Percentiles rank a stretch among this genome's conserved stretches.
Conservation (phyloP, 2,888 invertebrate species). For the Drosophila macrospina region DNA sequence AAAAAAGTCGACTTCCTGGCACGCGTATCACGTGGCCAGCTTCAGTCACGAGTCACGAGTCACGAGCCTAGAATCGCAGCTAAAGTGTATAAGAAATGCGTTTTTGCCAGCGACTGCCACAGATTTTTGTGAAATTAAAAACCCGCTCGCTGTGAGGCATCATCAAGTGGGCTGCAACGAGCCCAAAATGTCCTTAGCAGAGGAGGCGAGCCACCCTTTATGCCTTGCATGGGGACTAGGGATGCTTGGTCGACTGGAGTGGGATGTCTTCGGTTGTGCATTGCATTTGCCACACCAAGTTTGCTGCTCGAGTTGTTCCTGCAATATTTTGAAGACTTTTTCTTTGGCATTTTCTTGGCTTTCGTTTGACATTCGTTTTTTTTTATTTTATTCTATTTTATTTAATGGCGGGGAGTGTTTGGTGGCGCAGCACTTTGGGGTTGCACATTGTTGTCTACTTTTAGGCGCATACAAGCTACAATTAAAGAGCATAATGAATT, state of each 20-base stretch:
- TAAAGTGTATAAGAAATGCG: constrained; percentile 61
- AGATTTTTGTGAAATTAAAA: constrained; percentile 59
- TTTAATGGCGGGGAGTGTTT: constrained; percentile 64
- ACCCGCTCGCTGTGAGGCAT: constrained; percentile 39
- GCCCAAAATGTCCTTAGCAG: constrained; percentile 55
- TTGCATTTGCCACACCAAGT: constrained; percentile 69
- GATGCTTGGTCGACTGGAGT: constrained; percentile 47
- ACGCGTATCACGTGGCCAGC: constrained; percentile 30
- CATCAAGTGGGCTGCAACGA: constrained; percentile 68
- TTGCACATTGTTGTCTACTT: constrained; percentile 61
- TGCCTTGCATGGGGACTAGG: no score
- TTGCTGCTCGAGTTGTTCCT: constrained; percentile 61
- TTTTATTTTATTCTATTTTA: no score
- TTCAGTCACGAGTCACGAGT: constrained; percentile 3
- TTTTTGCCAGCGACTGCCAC: constrained; percentile 46
- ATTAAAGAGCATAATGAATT: constrained; percentile 65
- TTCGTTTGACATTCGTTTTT: constrained; percentile 14
- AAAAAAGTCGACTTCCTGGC: no score
- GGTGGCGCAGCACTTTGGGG: constrained; percentile 60
- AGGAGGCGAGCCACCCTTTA: constrained; percentile 54
- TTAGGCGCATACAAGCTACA: constrained; percentile 56
- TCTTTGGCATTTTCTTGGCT: constrained; percentile 53
- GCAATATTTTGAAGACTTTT: constrained; percentile 67
- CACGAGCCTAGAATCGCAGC: constrained; percentile 34
- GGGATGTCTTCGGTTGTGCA: constrained; percentile 65